Evolutionary conservation across 1,140 invertebrate species (phyloP), one percentile per base, ranked within the genome.

Genomic region (Habropoda laboriosa): DNA sequence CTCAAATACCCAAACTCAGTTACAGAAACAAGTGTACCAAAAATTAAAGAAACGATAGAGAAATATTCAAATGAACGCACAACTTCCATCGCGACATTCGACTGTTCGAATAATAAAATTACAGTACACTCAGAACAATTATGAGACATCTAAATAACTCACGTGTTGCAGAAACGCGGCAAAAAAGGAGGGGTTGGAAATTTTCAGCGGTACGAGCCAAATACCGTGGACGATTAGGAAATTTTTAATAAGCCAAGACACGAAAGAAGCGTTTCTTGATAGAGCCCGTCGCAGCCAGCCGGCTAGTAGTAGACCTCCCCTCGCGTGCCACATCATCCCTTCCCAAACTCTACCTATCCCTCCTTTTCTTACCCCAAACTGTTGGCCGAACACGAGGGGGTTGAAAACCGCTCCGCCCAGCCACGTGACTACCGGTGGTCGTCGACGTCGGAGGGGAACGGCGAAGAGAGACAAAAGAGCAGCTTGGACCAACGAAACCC

Each of bases 381-480:
- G 58, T 27, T 18, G 27, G 40, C 21, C 38, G 42, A 60, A 30
- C 53, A 82, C 53, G 64, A 84, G 68, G 86, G 81, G 87, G 81
- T 74, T 88, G 86, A 83, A 83, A 85, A 75, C 80, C 60, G 90
- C 89, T 89, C 90, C 90, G 88, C 89, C 89, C 89, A 89, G 76
- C 86, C 88, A 90, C 89, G 89, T 89, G 87, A 91, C 88, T 81
- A 35, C 21, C 57, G 45, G 24, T 47, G 60, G 76, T 18, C 40
- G 72, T 27, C 35, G 42, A 45, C 18, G n/a, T 58, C 35, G 58
- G 81, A 67, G 74, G 74, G 68, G 61, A 8, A 30, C 13, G 6
- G 40, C 21, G 30, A 21, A 64, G 35, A 42, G 61, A 42, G 38
- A 27, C 6, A 27, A 1, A 24, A 38, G 21, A 42, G 30, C n/a